Evolutionary conservation across 2,113 vertebrate genomes (phyloP).

Genomic region (Lamprologus speciosus): DNA sequence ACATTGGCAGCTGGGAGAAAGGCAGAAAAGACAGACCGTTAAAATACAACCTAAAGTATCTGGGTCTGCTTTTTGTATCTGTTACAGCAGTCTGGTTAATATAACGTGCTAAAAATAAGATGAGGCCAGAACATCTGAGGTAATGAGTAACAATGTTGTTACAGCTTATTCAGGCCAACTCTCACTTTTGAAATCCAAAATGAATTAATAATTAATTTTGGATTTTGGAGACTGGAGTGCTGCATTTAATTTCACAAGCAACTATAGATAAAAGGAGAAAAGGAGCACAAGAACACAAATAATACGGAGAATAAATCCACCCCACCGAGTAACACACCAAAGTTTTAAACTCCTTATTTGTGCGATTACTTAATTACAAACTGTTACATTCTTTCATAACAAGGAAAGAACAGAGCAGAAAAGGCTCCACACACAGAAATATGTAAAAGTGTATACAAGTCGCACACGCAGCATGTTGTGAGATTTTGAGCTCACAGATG

Average conservation of each 20-base stretch:
- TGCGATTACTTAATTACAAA: not conserved
- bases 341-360: not conserved
- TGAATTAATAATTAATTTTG: not conserved
- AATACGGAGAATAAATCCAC: not conserved
- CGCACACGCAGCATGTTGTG: not conserved
- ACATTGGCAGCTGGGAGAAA: conserved; percentile 84
- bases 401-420: not conserved
- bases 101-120: not conserved
- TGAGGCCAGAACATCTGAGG: not conserved
- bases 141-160: not conserved
- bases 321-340: not conserved
- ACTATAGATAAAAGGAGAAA: not conserved
- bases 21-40: not conserved
- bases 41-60: not conserved
- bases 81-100: not conserved
- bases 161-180: not conserved
- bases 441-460: not conserved
- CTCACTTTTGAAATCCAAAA: not conserved
- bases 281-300: not conserved
- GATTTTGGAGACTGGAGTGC: not conserved
- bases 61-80: not conserved
- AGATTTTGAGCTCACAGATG: not conserved
- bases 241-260: not conserved
- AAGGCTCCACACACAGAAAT: not conserved
- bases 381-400: not conserved